A percentile compares a stretch with the other conserved stretches of the same genome.
phyloP scores from a whole-genome alignment of 2,888 invertebrate species.

The Acanthococcus lagerstroemiae region DNA sequence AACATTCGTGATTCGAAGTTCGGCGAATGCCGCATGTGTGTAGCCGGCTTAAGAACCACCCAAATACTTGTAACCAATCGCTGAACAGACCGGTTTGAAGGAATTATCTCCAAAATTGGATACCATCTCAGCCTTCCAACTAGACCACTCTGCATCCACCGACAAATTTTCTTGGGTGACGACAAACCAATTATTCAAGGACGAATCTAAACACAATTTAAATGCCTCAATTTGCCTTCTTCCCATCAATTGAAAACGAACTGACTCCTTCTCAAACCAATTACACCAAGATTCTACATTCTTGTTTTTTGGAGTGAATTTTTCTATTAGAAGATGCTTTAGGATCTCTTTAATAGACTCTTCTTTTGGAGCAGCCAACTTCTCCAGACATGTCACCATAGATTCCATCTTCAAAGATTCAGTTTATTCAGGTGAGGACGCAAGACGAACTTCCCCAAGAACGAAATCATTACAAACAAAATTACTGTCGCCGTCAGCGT shows the following conservation, averaged over 20 bases:
- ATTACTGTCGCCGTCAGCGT: background rate
- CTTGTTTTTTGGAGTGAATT: constrained; percentile 6
- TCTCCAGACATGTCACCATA: background rate
- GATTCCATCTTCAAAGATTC: background rate
- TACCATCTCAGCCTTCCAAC: background rate
- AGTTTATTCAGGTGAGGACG: background rate
- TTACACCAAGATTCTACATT: background rate
- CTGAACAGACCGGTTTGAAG: background rate
- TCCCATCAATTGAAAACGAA: background rate
- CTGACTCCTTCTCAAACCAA: background rate
- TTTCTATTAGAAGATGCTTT: background rate
- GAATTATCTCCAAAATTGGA: background rate
- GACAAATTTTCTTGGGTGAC: background rate
- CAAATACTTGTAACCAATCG: background rate
- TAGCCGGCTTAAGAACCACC: no score
- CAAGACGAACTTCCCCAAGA: background rate
- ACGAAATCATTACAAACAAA: background rate
- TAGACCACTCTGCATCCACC: background rate
- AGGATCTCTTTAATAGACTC: background rate
- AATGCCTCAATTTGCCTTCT: background rate
- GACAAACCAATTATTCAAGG: background rate
- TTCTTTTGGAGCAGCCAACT: background rate
- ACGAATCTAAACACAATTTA: background rate
- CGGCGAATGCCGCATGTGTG: no score
- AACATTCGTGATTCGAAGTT: no score